phyloP scores from a whole-genome alignment of 2,888 invertebrate species.

The Mamestra brassicae region DNA sequence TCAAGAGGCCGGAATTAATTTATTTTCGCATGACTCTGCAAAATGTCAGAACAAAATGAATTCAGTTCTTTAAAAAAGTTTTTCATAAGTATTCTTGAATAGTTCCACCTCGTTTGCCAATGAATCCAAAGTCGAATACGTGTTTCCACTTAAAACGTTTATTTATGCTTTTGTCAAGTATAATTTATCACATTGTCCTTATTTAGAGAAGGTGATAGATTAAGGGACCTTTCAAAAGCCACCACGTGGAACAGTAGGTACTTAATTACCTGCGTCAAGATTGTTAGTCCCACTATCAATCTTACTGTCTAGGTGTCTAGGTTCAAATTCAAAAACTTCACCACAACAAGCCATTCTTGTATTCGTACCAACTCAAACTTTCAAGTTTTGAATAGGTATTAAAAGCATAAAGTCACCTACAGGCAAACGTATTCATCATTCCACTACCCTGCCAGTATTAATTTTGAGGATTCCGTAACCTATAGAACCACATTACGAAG shows the following conservation, averaged over 20 bases:
- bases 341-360: background rate
- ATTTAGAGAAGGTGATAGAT: background rate
- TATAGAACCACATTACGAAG: no score
- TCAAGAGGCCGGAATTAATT: no score
- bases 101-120: no score
- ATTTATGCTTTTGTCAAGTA: background rate
- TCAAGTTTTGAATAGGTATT: background rate
- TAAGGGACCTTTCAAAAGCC: constrained; percentile 7
- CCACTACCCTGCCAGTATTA: no score
- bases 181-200: background rate
- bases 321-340: background rate
- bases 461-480: no score
- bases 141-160: background rate
- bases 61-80: no score
- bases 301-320: constrained; percentile 13
- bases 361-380: background rate
- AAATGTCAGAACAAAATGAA: no score
- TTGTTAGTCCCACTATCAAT: constrained; percentile 28
- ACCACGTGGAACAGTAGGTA: constrained; percentile 1
- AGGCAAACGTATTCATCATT: background rate
- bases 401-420: background rate
- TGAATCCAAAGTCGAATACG: background rate
- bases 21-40: no score
- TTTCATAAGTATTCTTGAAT: no score
- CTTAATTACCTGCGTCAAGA: constrained; percentile 29